Evolutionary conservation across 2,113 vertebrate genomes (phyloP).

Genomic region (Peromyscus polionotus): DNA sequence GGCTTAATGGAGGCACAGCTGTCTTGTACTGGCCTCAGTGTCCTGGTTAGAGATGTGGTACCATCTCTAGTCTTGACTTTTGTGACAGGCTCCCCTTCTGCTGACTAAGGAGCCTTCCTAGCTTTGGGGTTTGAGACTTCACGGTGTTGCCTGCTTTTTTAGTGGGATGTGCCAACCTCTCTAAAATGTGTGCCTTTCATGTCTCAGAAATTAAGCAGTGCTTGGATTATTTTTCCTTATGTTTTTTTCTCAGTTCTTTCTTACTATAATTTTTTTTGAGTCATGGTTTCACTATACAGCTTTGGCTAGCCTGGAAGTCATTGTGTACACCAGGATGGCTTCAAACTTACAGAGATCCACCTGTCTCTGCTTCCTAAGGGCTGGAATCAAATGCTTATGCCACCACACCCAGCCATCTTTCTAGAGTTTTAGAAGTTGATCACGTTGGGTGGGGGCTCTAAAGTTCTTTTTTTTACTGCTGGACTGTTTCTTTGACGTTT

Average conservation of each 20-base stretch:
- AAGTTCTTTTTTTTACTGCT: background rate
- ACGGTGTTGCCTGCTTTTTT: background rate
- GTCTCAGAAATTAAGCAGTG: conserved; percentile 13
- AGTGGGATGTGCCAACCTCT: background rate
- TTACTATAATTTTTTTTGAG: background rate
- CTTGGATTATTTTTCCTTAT: background rate
- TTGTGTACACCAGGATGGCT: background rate
- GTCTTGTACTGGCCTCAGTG: background rate
- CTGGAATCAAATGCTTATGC: background rate
- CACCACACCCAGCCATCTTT: background rate
- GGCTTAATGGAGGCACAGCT: background rate
- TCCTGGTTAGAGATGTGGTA: background rate
- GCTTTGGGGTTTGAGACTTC: background rate
- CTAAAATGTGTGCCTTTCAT: background rate
- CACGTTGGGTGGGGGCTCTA: background rate
- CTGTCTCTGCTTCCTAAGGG: background rate
- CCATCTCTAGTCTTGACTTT: background rate
- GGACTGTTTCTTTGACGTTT: conserved; percentile 36
- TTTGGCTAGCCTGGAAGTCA: background rate
- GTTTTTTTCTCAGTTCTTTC: background rate
- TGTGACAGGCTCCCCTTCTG: background rate
- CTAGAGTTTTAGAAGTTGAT: background rate
- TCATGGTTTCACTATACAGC: background rate
- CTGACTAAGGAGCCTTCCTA: background rate
- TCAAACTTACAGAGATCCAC: background rate